Percentiles rank a stretch among this genome's conserved stretches.
Evolutionary conservation across 2,797 vertebrate genomes (phyloP).

Genomic region (Alauda arvensis): DNA sequence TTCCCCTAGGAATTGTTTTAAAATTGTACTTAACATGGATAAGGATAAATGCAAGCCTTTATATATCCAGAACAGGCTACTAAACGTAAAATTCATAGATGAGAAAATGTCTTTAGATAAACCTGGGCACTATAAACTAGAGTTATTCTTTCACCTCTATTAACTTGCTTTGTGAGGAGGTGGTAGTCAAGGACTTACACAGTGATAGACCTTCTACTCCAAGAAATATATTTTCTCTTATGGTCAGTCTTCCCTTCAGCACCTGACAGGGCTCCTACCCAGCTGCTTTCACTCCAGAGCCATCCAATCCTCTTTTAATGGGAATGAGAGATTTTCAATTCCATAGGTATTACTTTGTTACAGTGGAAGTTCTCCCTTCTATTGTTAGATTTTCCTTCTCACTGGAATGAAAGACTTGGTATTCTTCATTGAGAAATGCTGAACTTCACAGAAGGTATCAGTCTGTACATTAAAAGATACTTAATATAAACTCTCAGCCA

Average conservation of each 20-base stretch:
- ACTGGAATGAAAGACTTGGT: not conserved
- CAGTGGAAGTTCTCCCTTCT: not conserved
- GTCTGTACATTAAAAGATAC: not conserved
- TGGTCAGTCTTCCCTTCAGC: not conserved
- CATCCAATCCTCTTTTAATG: not conserved
- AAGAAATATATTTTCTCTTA: not conserved
- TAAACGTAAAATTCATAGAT: not conserved
- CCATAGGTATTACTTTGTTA: not conserved
- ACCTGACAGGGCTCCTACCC: accelerated
- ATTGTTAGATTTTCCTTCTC: not conserved
- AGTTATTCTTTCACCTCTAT: not conserved
- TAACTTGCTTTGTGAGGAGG: not conserved
- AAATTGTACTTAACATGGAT: not conserved
- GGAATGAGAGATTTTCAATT: not conserved
- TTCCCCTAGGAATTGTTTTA: not conserved
- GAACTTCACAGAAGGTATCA: not conserved
- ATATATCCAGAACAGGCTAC: not conserved
- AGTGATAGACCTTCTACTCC: not conserved
- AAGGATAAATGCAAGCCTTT: not conserved
- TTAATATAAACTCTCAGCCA: not conserved
- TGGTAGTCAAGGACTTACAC: not conserved
- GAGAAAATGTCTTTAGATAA: not conserved
- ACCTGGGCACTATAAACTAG: not conserved
- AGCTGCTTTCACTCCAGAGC: not conserved
- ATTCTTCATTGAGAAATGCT: not conserved